Percentiles rank a stretch among this genome's conserved stretches.
phyloP scores from a whole-genome alignment of 2,797 vertebrate species.

The Acrocephalus scirpaceus region DNA sequence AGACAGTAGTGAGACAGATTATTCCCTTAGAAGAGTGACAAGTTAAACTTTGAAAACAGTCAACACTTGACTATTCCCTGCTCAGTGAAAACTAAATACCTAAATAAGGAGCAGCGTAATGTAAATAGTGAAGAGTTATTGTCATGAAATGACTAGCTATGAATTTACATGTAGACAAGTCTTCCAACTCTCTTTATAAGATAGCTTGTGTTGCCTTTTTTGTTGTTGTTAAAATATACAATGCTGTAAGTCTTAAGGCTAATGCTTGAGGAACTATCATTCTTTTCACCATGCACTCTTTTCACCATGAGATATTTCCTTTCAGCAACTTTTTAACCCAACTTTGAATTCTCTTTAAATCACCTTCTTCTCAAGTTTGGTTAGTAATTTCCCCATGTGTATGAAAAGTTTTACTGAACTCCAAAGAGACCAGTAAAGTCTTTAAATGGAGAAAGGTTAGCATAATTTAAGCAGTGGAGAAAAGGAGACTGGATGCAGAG shows the following conservation, averaged over 20 bases:
- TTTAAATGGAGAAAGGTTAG: background rate
- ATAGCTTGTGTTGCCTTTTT: background rate
- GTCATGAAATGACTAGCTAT: background rate
- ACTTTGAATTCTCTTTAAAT: background rate
- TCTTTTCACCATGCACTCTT: too few species aligned
- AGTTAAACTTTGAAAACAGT: background rate
- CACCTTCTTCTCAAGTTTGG: background rate
- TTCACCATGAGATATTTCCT: background rate
- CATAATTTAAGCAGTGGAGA: background rate
- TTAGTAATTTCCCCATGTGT: background rate
- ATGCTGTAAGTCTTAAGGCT: background rate
- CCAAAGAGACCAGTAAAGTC: background rate
- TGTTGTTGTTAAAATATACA: background rate
- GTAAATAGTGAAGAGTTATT: background rate
- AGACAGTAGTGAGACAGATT: background rate
- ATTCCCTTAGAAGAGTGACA: background rate
- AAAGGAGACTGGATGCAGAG: background rate
- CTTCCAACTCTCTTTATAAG: background rate
- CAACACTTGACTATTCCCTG: background rate
- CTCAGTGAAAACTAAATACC: background rate
- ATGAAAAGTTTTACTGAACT: background rate
- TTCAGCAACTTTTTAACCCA: background rate
- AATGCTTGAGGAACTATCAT: background rate
- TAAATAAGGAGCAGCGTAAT: background rate
- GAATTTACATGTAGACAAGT: background rate